Base-by-base conservation (phyloP, 2,888 invertebrate genomes). In the Eilema depressum region DNA sequence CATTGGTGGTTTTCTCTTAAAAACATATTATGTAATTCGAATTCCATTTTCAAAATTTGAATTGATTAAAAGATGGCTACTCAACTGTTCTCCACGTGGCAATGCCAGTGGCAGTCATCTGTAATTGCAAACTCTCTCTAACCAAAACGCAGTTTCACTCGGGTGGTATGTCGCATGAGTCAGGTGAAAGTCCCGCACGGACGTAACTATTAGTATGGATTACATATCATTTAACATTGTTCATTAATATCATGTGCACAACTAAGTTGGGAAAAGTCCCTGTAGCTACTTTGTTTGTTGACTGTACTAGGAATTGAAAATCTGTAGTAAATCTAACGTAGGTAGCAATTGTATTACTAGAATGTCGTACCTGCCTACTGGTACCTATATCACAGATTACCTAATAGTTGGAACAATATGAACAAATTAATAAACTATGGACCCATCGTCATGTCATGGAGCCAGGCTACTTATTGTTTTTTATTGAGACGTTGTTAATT, bases 131-230 rank as follows among this genome's bases (percentile, higher is more conserved):
- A 84, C 83, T 84, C 84, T 83, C 83, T 83, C 81, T 70, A 68
- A 63, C 69, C 69, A 63, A 77, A 74, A 63, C 70, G 75, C 73
- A 66, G 75, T 82, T 82, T 83, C 82, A 83, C 82, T 82, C 77
- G 65, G 63, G 69, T 73, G 75, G 83, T 71, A 77, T 77, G 77
- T 68, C 85, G 85, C 86, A 80, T 85, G 86, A 84, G 78, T 82
- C 78, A 77, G 77, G 83, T 73, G 83, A 83, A 81, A 80, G 83
- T 78, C 70, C 73, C 72, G 76, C 75, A 83, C 83, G 85, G 82
- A 82, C 86, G 79, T 80, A 81, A 84, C 85, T 78, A 85, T 86
- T 83, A 82, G 75, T 78, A 78, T 82, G 78, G 71, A 81, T 78
- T 77, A 79, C 78, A 78, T 71, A 75, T 83, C 66, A 66, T 79